These are phyloP conservation scores for Uloborus plumipes DNA, from an alignment of 2,888 invertebrate species.

Conservation along the genomic window DNA sequence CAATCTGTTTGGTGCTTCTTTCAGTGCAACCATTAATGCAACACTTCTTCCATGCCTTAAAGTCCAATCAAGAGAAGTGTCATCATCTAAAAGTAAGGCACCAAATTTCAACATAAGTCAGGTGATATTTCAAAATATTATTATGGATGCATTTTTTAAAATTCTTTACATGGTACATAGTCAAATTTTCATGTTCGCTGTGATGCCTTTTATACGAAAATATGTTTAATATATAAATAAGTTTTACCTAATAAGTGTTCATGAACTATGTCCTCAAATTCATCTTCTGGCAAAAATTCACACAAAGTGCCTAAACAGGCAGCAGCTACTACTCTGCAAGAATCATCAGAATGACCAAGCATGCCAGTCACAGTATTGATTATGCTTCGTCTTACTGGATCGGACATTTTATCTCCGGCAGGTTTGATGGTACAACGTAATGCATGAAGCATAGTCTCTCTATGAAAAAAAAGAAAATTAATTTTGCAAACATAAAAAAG, in stretches of 20 bases:
- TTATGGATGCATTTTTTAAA: neutral
- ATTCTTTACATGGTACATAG: no score
- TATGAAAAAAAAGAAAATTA: slow-evolving; percentile 69
- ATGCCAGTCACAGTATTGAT: slow-evolving; percentile 70
- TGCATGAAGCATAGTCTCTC: slow-evolving; percentile 94
- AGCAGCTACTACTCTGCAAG: slow-evolving; percentile 84
- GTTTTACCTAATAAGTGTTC: slow-evolving; percentile 79
- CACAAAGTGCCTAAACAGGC: slow-evolving; percentile 91
- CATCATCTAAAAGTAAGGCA: slow-evolving; percentile 74
- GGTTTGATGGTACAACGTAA: slow-evolving; percentile 81
- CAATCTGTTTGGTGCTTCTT: slow-evolving; percentile 82
- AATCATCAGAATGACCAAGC: slow-evolving; percentile 79
- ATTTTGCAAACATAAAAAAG: no score
- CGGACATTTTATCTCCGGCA: slow-evolving; percentile 65
- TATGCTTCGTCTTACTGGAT: slow-evolving; percentile 36
- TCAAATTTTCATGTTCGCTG: no score
- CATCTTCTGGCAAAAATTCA: slow-evolving; percentile 80
- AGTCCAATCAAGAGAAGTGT: slow-evolving; percentile 78
- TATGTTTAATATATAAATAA: no score
- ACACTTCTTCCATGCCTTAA: slow-evolving; percentile 86
- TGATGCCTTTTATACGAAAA: no score
- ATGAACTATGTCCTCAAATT: slow-evolving; percentile 80
- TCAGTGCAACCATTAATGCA: slow-evolving; percentile 87
- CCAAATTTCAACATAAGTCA: neutral
- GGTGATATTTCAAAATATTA: neutral